Percentiles rank a stretch among this genome's conserved stretches.
Evolutionary conservation across 2,797 vertebrate genomes (phyloP).

Genomic region (Micrastur ruficollis): DNA sequence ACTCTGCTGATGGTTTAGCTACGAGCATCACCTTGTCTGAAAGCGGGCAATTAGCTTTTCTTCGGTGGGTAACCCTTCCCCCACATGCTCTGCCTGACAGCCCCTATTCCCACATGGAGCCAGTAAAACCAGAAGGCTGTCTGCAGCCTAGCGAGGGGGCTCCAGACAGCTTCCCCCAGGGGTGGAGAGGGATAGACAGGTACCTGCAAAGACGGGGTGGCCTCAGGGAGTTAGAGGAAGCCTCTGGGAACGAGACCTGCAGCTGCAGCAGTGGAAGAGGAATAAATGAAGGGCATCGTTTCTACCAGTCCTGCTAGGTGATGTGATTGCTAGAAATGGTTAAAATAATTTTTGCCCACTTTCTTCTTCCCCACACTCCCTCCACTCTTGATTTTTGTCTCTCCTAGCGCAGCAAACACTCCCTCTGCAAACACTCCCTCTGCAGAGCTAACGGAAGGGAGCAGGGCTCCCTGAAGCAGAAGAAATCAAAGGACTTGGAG

Average conservation of each 20-base stretch:
- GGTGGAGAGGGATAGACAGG: neutral
- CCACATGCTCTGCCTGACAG: neutral
- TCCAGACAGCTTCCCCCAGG: neutral
- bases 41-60: constrained; percentile 5
- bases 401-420: neutral
- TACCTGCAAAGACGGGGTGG: neutral
- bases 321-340: neutral
- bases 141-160: neutral
- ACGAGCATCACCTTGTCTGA: neutral
- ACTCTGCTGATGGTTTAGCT: neutral
- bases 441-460: neutral
- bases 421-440: neutral
- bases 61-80: neutral
- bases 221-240: neutral
- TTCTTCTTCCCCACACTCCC: neutral
- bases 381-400: neutral
- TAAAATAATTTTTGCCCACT: neutral
- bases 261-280: neutral
- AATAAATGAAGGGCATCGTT: neutral
- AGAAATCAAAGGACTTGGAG: constrained; percentile 43
- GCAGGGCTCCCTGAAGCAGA: constrained; percentile 29
- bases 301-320: neutral
- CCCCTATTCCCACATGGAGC: neutral
- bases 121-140: neutral
- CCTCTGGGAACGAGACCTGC: neutral